A percentile compares a stretch with the other conserved stretches of the same genome.
phyloP scores from a whole-genome alignment of 2,888 invertebrate species.

The Serripes groenlandicus region DNA sequence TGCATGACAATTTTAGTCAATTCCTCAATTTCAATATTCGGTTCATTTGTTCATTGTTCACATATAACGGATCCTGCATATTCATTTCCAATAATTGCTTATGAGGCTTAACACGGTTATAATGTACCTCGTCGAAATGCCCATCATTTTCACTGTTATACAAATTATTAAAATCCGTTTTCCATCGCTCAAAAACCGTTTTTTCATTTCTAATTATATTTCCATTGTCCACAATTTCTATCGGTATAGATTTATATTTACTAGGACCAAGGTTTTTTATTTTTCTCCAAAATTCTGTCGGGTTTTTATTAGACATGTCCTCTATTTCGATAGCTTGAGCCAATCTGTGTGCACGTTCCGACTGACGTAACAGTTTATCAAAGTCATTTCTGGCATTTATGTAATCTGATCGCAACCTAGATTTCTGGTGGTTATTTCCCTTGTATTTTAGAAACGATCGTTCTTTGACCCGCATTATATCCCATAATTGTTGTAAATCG shows the following conservation, averaged over 20 bases:
- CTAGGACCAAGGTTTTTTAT: constrained; percentile 47
- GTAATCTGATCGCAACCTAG: not conserved
- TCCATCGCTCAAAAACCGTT: constrained; percentile 36
- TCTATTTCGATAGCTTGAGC: constrained; percentile 30
- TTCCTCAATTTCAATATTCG: constrained; percentile 28
- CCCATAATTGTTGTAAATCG: constrained; percentile 24
- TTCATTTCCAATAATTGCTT: constrained; percentile 33
- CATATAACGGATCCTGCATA: constrained; percentile 25
- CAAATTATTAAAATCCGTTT: constrained; percentile 31
- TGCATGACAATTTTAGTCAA: constrained; percentile 18
- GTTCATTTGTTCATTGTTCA: constrained; percentile 14
- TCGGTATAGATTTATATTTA: constrained; percentile 32
- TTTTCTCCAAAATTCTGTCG: constrained; percentile 53
- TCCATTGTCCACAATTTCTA: constrained; percentile 26
- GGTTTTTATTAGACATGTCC: constrained; percentile 25
- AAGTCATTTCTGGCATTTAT: not conserved
- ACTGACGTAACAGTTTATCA: constrained; percentile 21
- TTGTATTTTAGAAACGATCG: constrained; percentile 20
- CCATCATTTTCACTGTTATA: constrained; percentile 26
- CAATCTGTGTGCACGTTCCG: constrained; percentile 36
- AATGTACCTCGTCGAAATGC: constrained; percentile 22
- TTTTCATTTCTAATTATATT: not conserved
- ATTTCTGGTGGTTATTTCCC: not conserved
- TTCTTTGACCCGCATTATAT: constrained; percentile 17
- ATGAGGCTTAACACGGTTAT: constrained; percentile 27